Percentiles rank a stretch among this genome's conserved stretches.
Evolutionary conservation across 2,888 invertebrate species (phyloP).

Genomic region (Neocrepidodera transversa): DNA sequence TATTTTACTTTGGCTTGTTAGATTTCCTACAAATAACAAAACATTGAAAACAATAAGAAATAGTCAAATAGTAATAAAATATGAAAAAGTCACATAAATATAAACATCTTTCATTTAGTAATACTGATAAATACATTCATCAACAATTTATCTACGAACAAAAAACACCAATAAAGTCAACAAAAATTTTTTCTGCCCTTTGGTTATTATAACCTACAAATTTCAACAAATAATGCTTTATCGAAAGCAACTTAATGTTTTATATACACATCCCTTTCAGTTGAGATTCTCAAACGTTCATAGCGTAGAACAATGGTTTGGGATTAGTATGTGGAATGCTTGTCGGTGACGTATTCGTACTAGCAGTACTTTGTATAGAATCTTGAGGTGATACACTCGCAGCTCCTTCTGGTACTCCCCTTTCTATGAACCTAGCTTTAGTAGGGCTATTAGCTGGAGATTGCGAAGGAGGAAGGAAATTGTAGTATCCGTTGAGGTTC

Average conservation of each 20-base stretch:
- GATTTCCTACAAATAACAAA: conserved; percentile 20
- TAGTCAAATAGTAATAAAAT: conserved; percentile 26
- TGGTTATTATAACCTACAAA: conserved; percentile 59
- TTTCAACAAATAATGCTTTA: conserved; percentile 43
- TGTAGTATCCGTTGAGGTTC: conserved; percentile 49
- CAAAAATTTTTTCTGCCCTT: conserved; percentile 51
- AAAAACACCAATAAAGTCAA: conserved; percentile 16
- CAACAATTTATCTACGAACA: conserved; percentile 29
- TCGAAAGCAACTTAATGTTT: conserved; percentile 40
- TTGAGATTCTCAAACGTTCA: conserved; percentile 77
- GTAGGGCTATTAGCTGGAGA: conserved; percentile 66
- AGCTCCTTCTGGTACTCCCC: conserved; percentile 78
- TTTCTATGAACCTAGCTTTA: conserved; percentile 62
- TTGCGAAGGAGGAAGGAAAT: conserved; percentile 49
- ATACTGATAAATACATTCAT: conserved; percentile 34
- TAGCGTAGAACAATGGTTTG: conserved; percentile 78
- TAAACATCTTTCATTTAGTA: conserved; percentile 26
- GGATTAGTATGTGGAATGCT: conserved; percentile 62
- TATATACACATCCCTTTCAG: conserved; percentile 20
- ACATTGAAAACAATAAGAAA: conserved; percentile 13
- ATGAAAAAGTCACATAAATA: conserved; percentile 30
- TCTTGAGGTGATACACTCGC: conserved; percentile 75
- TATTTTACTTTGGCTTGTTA: conserved; percentile 23
- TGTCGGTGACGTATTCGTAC: conserved; percentile 57
- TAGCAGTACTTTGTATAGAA: conserved; percentile 46